These are phyloP conservation scores for Mamestra brassicae DNA, from an alignment of 2,888 invertebrate species.

Conservation along the genomic window DNA sequence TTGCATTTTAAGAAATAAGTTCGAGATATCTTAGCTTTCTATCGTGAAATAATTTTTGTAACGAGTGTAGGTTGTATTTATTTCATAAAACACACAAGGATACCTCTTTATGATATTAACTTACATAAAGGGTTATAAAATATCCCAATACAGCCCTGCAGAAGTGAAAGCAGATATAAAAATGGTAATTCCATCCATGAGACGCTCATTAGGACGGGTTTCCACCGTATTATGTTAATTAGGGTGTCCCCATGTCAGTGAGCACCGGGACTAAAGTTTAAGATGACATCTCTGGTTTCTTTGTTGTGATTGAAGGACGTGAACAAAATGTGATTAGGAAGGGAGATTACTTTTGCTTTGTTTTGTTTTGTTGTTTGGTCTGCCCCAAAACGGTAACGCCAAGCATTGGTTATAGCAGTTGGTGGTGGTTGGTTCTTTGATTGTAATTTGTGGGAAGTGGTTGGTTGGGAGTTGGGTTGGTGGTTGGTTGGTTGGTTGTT, in stretches of 20 bases:
- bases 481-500: neutral
- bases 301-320: conserved; percentile 26
- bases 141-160: conserved; percentile 17
- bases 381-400: too few species aligned
- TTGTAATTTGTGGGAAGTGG: neutral
- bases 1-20: too few species aligned
- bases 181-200: conserved; percentile 44
- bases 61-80: too few species aligned
- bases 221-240: conserved; percentile 13
- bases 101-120: too few species aligned
- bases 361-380: neutral
- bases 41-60: too few species aligned
- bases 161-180: conserved; percentile 22
- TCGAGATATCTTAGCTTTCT: too few species aligned
- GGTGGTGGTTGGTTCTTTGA: neutral
- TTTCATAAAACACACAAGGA: too few species aligned
- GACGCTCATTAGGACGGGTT: conserved; percentile 28
- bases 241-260: neutral
- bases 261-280: conserved; percentile 1
- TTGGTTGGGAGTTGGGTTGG: neutral
- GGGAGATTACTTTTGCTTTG: neutral
- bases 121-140: neutral
- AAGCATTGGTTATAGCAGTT: too few species aligned
- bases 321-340: conserved; percentile 12
- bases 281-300: conserved; percentile 1